Conservation (phyloP, 2,888 invertebrate genomes). For the Phasia obesa region DNA sequence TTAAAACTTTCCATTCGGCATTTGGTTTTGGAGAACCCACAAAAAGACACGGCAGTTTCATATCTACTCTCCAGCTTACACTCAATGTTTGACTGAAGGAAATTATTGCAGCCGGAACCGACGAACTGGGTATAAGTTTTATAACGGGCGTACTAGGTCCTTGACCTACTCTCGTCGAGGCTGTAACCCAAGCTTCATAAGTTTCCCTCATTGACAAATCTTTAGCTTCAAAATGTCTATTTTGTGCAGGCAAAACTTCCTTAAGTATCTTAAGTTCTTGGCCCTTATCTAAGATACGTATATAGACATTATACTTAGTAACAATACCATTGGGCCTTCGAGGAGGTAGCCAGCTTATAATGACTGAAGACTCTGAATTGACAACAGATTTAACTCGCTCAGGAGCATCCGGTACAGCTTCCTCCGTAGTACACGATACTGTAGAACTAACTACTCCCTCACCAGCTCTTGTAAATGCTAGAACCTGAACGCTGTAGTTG, state of each 20-base stretch:
- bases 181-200: conserved; percentile 86
- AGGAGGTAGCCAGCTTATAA: conserved; percentile 87
- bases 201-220: conserved; percentile 84
- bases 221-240: conserved; percentile 83
- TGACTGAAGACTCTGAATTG: conserved; percentile 84
- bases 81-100: conserved; percentile 84
- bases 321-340: conserved; percentile 85
- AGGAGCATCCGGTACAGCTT: conserved; percentile 85
- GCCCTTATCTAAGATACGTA: conserved; percentile 84
- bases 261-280: conserved; percentile 83
- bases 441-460: conserved; percentile 85
- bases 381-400: conserved; percentile 85
- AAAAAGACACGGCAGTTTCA: conserved; percentile 83
- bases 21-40: conserved; percentile 84
- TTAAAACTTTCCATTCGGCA: conserved; percentile 83
- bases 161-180: conserved; percentile 85
- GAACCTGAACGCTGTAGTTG: conserved; percentile 86
- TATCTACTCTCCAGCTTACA: conserved; percentile 84
- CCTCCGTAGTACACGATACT: conserved; percentile 85
- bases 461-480: conserved; percentile 86
- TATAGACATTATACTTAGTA: conserved; percentile 85
- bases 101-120: conserved; percentile 84
- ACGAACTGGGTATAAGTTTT: conserved; percentile 83
- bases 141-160: conserved; percentile 85
- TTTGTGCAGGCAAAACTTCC: conserved; percentile 82